Evolutionary conservation across 2,888 invertebrate species (phyloP), one percentile per base, ranked within the genome.

Genomic region (Serripes groenlandicus): DNA sequence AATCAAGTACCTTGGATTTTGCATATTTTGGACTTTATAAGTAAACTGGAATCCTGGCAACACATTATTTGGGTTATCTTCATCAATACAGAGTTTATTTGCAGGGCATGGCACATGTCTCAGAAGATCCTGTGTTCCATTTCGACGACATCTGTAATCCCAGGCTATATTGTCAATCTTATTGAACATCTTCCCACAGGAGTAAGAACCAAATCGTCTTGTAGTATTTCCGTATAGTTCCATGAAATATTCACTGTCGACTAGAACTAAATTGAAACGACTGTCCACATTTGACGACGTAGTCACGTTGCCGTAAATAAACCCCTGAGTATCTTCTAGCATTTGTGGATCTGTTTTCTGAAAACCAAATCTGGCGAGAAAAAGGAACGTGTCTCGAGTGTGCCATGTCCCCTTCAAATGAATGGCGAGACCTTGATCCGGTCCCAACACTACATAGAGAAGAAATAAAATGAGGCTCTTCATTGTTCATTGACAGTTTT

Each of bases 241-340:
- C 87, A 98, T 95, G 95, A 99, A 99, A 95, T 97, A 97, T 81
- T 96, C 96, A 93, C 98, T 96, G 94, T 98, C 98, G 88, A 99
- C 96, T 18, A 99, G 97, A n/a, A 98, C 98, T 88, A 99, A 96
- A 23, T 98, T 98, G 52, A 97, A 96, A 18, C 96, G 96, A 87
- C 85, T 82, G 4, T 81, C 82, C 23, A 78, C 56, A 7, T 75
- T 82, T 37, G 85, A 76, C 86, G 95, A 96, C 0, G 97, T 96
- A 34, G 98, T 98, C 66, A 99, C 96, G 94, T 99, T 99, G 21
- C 99, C 99, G 94, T 98, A 99, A 91, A 99, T 98, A 95, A 98
- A 99, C 68, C 99, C 99, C 95, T 97, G 97, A 88, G 98, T 98
- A 92, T 97, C 97, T 90, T 97, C 97, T 92, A 97, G 96, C 90